Base-by-base conservation (phyloP, 1,140 invertebrate genomes). In the Drosophila nannoptera region DNA sequence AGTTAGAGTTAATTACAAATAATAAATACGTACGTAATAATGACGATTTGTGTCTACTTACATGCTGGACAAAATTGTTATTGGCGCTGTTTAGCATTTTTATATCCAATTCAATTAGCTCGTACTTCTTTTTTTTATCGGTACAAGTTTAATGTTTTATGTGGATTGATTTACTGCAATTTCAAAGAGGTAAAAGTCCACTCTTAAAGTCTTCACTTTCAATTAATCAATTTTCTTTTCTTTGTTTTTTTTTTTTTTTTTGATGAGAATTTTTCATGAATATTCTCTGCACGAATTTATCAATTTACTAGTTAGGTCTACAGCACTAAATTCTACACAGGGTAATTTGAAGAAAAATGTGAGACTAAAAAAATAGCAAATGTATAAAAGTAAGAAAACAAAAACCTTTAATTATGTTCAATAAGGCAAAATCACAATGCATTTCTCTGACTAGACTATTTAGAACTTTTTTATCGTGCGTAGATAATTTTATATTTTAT, bases 41-140 rank as follows among this genome's bases (percentile, higher is more conserved):
- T 64, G 66, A 64, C 54, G 66, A 46, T 60, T 59, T 64, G 64
- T 54, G 55, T 83, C 80, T 82, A 82, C 78, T 82, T 82, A 82
- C 78, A 83, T 82, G 78, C 78, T 82, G 78, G 63, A 75, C 78
- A 83, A 81, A 75, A 82, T 75, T 82, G 78, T 78, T 78, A 82
- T 82, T 82, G 62, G 63, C 78, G 78, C 78, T 83, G 71, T 78
- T 83, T 72, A 83, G 77, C 78, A 82, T 82, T 66, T 83, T 77
- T 77, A 78, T 77, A 78, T 71, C 69, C 59, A 58, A 80, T 73
- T 81, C 50, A 36, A 81, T 59, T 81, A 77, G 65, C 77, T 50
- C 73, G 69, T 69, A 49, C 40, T 68, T 58, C 7, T 48, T n/a
- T 42, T 42, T 42, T 32, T 62, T 68, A 9, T 46, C 8, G 40